Conservation (phyloP, 2,888 invertebrate genomes). For the Epinotia brunnichana region DNA sequence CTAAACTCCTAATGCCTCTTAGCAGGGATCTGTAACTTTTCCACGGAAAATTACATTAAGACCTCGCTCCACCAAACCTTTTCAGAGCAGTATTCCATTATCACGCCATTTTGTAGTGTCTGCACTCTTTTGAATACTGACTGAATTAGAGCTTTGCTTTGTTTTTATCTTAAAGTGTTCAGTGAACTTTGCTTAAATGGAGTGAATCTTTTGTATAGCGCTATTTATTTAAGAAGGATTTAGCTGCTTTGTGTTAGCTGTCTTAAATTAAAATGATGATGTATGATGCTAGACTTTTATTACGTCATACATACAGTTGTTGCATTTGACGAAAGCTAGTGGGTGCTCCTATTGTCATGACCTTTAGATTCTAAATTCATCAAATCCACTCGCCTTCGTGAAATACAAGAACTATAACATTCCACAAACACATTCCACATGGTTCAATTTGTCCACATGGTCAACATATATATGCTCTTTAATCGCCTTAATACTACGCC, state of each 20-base stretch:
- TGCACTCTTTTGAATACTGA: conserved; percentile 41
- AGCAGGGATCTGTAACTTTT: conserved; percentile 40
- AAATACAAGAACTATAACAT: too few relatives aligned
- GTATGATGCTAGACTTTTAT: neutral
- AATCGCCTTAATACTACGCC: too few relatives aligned
- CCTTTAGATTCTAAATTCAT: too few relatives aligned
- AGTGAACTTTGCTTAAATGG: conserved; percentile 29
- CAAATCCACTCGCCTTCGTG: too few relatives aligned
- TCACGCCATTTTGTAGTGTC: conserved; percentile 40
- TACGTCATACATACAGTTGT: too few relatives aligned
- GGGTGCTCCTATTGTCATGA: too few relatives aligned
- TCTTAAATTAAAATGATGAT: neutral
- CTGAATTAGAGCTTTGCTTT: conserved; percentile 37
- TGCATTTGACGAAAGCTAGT: too few relatives aligned
- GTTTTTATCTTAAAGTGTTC: conserved; percentile 30
- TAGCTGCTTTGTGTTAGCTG: neutral
- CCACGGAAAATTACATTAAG: conserved; percentile 39
- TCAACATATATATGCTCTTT: too few relatives aligned
- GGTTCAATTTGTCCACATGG: neutral
- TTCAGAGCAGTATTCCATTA: conserved; percentile 37
- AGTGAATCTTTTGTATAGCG: conserved; percentile 5
- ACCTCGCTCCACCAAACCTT: conserved; percentile 41
- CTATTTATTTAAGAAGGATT: conserved; percentile 4
- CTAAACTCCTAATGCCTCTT: conserved; percentile 35
- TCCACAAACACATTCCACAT: neutral